A percentile compares a stretch with the other conserved stretches of the same genome.
Evolutionary conservation across 2,113 vertebrate species (phyloP).

Genomic region (Neolamprologus fasciatus): DNA sequence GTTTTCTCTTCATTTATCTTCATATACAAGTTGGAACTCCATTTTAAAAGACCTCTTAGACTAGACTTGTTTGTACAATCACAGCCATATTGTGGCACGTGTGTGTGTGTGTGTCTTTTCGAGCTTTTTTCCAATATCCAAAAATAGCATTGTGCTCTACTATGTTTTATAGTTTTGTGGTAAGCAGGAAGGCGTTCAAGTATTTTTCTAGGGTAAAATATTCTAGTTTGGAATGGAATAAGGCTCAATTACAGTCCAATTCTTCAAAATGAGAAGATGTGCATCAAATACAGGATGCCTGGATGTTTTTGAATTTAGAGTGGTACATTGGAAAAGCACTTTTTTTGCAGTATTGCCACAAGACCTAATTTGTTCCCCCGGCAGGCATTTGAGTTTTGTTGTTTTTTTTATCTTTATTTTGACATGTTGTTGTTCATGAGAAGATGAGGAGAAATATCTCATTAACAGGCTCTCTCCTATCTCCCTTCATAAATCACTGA

Average conservation of each 20-base stretch:
- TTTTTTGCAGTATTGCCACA: constrained; percentile 26
- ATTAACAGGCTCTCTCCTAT: constrained; percentile 64
- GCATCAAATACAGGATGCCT: constrained; percentile 29
- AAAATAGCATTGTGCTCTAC: neutral
- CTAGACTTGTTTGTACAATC: neutral
- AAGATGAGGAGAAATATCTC: constrained; percentile 65
- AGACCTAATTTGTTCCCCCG: constrained; percentile 56
- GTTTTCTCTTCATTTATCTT: neutral
- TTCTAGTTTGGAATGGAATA: neutral
- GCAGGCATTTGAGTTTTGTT: constrained; percentile 22
- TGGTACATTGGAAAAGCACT: constrained; percentile 20
- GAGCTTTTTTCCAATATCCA: neutral
- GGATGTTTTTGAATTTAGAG: constrained; percentile 27
- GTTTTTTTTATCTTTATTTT: constrained; percentile 56
- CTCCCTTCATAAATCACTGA: constrained; percentile 61
- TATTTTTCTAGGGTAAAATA: neutral
- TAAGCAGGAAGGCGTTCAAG: neutral
- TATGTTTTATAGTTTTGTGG: neutral
- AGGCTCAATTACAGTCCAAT: constrained; percentile 29
- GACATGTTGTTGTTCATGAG: constrained; percentile 64
- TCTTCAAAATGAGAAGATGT: constrained; percentile 21
- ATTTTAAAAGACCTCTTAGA: neutral
- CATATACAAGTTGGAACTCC: neutral
- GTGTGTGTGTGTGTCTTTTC: neutral
- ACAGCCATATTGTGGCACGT: neutral